These are phyloP conservation scores for Lordiphosa collinella DNA, from an alignment of 1,140 invertebrate genomes.

Conservation along the genomic window DNA sequence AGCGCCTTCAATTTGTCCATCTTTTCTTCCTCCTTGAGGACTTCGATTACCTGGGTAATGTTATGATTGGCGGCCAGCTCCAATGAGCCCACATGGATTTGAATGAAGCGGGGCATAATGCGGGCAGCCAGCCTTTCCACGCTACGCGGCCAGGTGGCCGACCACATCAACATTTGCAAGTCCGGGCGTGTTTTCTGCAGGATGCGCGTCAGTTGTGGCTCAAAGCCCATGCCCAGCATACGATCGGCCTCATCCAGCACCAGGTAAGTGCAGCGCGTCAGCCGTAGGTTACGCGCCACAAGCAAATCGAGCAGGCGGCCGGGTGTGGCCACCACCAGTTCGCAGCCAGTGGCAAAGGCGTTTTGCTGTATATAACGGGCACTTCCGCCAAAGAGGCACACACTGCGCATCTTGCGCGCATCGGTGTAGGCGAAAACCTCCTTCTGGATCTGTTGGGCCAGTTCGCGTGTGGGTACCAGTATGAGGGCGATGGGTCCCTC, in stretches of 20 bases:
- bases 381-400: slow-evolving; percentile 95
- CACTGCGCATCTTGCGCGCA: slow-evolving; percentile 88
- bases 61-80: not conserved
- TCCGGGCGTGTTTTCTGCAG: slow-evolving; percentile 94
- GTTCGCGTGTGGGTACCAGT: slow-evolving; percentile 93
- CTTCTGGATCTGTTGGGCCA: slow-evolving; percentile 95
- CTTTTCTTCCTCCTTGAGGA: not conserved
- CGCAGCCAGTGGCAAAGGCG: slow-evolving; percentile 89
- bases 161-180: slow-evolving; percentile 97
- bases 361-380: slow-evolving; percentile 89
- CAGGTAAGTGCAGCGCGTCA: slow-evolving; percentile 92
- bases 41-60: not conserved
- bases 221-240: slow-evolving; percentile 99
- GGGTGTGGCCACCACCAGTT: slow-evolving; percentile 94
- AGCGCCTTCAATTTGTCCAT: not conserved
- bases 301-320: slow-evolving; percentile 97
- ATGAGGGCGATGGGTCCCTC: slow-evolving; percentile 94
- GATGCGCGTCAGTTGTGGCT: slow-evolving; percentile 82
- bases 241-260: slow-evolving; percentile 98
- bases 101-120: slow-evolving; percentile 4
- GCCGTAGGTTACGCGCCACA: slow-evolving; percentile 89
- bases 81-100: not conserved
- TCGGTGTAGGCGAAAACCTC: slow-evolving; percentile 92
- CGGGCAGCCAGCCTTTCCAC: slow-evolving; percentile 81
- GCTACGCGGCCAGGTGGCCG: slow-evolving; percentile 97